Evolutionary conservation across 1,140 invertebrate genomes (phyloP).

Genomic region (Fopius arisanus): DNA sequence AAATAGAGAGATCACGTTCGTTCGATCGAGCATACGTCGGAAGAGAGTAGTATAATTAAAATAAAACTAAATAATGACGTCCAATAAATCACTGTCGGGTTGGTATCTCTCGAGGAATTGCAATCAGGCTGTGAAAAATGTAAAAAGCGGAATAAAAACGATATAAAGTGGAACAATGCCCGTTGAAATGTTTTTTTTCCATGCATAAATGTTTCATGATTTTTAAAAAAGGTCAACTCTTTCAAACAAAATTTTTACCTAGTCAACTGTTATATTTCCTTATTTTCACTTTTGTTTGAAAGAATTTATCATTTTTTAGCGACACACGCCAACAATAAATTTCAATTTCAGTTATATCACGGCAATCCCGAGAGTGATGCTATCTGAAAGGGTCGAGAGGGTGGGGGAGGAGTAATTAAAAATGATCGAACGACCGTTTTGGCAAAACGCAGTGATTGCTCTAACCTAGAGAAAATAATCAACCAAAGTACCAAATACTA

Average conservation of each 20-base stretch:
- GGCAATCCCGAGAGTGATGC: not conserved
- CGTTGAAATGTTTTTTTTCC: not conserved
- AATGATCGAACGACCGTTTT: slow-evolving; percentile 1
- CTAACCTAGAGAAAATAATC: slow-evolving; percentile 40
- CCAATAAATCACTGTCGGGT: not conserved
- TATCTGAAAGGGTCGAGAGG: not conserved
- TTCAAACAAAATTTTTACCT: slow-evolving; percentile 3
- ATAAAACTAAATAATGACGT: not conserved
- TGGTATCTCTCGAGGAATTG: slow-evolving; percentile 8
- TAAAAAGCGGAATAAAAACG: not conserved
- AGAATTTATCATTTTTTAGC: not conserved
- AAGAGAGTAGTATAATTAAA: not conserved
- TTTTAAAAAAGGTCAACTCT: not conserved
- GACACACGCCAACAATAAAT: not conserved
- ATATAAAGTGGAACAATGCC: not conserved
- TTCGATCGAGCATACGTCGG: not conserved
- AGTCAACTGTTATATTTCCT: slow-evolving; percentile 9
- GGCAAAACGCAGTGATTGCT: not conserved
- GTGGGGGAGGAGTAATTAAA: not conserved
- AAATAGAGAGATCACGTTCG: slow-evolving; percentile 17
- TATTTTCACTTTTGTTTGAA: slow-evolving; percentile 3
- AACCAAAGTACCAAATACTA: slow-evolving; percentile 53
- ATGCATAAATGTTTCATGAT: not conserved
- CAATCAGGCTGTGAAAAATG: slow-evolving; percentile 13
- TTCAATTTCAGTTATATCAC: not conserved